phyloP scores from a whole-genome alignment of 2,113 vertebrate species.

The Muntiacus reevesi region DNA sequence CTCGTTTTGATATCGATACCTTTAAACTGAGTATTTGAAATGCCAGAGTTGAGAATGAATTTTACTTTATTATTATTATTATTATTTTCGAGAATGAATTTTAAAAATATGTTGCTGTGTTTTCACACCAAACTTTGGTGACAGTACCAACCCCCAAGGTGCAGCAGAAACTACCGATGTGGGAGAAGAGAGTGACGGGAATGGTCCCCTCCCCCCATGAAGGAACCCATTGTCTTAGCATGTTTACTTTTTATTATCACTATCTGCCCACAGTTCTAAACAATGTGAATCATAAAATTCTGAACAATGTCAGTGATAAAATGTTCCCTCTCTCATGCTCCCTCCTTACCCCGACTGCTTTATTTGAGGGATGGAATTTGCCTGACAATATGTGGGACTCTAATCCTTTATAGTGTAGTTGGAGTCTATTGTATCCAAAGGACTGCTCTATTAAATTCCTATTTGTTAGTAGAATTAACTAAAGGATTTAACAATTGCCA shows the following conservation, averaged over 20 bases:
- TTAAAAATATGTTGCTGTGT: background rate
- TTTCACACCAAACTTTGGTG: background rate
- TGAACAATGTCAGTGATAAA: background rate
- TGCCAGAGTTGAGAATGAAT: background rate
- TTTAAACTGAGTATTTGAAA: slow-evolving; percentile 12
- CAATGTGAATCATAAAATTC: background rate
- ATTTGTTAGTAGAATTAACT: slow-evolving; percentile 44
- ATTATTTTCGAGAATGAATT: background rate
- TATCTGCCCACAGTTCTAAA: background rate
- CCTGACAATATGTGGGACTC: background rate
- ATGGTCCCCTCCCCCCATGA: background rate
- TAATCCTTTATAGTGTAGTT: background rate
- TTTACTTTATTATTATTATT: background rate
- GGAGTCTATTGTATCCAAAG: background rate
- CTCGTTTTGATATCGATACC: background rate
- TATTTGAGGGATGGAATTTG: slow-evolving; percentile 2
- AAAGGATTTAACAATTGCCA: background rate
- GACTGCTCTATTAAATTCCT: background rate
- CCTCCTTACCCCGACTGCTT: background rate
- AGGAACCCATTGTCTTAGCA: slow-evolving; percentile 9
- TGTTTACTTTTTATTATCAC: background rate
- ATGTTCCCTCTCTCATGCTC: background rate
- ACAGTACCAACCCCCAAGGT: background rate
- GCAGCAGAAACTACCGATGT: background rate
- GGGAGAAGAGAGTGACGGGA: background rate